Evolutionary conservation across 1,140 invertebrate genomes (phyloP), one percentile per base, ranked within the genome.

Genomic region (Dysdera silvatica): DNA sequence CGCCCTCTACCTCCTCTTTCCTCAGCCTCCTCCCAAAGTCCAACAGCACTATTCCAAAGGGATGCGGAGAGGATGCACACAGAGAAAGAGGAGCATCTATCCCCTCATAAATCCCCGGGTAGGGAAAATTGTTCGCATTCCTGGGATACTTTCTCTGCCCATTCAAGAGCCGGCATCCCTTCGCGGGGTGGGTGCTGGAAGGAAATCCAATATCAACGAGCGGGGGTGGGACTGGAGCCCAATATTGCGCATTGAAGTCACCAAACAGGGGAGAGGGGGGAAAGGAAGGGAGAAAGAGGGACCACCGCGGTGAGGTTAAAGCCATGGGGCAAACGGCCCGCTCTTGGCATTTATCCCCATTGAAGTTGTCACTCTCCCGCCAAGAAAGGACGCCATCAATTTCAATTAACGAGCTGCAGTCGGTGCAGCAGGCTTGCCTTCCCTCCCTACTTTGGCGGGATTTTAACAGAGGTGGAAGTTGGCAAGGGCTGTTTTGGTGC

Each of bases 331-430:
- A 56, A 61, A 54, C 54, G 52, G 55, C 31, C 54, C 26, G 55
- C 59, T 61, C 52, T 61, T 60, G 67, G 65, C 49, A 66, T 65
- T 65, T 55, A 60, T 65, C 63, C 63, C 63, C 54, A 65, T 65
- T 65, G 56, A 65, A 65, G 63, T 54, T 65, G 63, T 65, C 63
- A 65, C 51, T 65, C 49, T 52, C 51, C 51, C 43, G 56, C 56
- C 45, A 49, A 45, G 57, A 35, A 52, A 43, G 45, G 53, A 26
- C 63, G 58, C 61, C 63, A 68, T 68, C 65, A 62, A 67, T 67
- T 67, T 67, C 65, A 67, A 67, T 67, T 67, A 67, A 67, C 65
- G 65, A 67, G 65, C 29, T 24, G 23, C 20, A 20, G 48, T 40
- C 31, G 18, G 20, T 55, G 54, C 24, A 20, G 35, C 18, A 49